These are phyloP conservation scores for Aproaerema taeniolella DNA, from an alignment of 2,888 invertebrate genomes.

Conservation along the genomic window DNA sequence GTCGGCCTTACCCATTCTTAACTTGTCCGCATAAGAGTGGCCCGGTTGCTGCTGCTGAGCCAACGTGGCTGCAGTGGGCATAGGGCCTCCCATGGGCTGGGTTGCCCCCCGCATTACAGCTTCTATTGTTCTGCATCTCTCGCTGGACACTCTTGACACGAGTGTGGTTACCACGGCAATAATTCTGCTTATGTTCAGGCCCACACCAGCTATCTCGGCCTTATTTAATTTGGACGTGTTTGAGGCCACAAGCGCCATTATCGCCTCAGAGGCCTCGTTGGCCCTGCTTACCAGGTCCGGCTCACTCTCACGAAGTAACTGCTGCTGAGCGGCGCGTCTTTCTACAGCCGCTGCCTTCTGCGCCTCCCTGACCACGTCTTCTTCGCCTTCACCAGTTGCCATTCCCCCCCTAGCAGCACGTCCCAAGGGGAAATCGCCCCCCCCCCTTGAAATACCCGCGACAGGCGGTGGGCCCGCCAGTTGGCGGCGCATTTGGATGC, in stretches of 20 bases:
- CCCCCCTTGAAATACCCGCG: too few species aligned
- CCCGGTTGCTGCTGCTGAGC: too few species aligned
- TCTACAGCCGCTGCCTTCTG: background rate
- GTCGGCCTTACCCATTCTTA: background rate
- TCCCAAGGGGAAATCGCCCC: background rate
- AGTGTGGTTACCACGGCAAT: too few species aligned
- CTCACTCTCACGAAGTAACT: background rate
- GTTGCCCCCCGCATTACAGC: too few species aligned
- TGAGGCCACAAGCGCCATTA: background rate
- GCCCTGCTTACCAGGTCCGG: background rate
- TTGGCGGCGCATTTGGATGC: too few species aligned
- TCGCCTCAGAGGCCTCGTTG: background rate
- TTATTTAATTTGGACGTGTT: slow-evolving; percentile 1
- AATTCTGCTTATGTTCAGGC: background rate
- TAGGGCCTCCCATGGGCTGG: too few species aligned
- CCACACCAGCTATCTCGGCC: background rate
- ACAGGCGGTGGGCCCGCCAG: too few species aligned
- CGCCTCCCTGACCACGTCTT: background rate
- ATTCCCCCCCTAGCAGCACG: background rate
- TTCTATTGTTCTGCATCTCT: too few species aligned
- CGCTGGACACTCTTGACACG: too few species aligned
- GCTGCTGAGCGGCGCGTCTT: background rate
- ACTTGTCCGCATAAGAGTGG: background rate
- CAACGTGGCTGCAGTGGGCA: too few species aligned
- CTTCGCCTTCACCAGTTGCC: background rate